These are phyloP conservation scores for Zingel zingel DNA, from an alignment of 2,113 vertebrate genomes.

Conservation along the genomic window DNA sequence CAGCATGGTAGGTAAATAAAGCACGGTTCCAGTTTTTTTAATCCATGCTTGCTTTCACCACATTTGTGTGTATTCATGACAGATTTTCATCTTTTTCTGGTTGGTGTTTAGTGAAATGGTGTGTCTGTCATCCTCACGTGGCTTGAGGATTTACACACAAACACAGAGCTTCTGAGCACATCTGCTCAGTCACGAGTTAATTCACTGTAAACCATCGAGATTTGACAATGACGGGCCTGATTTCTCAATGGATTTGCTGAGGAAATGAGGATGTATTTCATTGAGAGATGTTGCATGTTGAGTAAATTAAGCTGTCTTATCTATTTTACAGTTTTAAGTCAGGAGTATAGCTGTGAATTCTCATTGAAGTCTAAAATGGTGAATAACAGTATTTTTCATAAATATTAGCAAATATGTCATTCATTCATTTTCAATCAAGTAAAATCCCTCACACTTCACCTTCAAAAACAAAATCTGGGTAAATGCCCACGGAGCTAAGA, in stretches of 20 bases:
- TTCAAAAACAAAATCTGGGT: not conserved
- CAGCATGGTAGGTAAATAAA: not conserved
- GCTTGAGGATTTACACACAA: conserved; percentile 57
- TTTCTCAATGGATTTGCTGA: conserved; percentile 72
- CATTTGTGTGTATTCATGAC: conserved; percentile 16
- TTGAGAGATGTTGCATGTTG: conserved; percentile 24
- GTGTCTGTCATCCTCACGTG: conserved; percentile 28
- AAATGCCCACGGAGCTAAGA: conserved; percentile 8
- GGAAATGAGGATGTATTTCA: conserved; percentile 37
- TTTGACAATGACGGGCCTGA: conserved; percentile 63
- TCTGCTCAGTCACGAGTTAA: conserved; percentile 65
- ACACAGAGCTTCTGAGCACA: conserved; percentile 43
- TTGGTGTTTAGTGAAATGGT: conserved; percentile 1
- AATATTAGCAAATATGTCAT: not conserved
- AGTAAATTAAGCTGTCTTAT: conserved; percentile 45
- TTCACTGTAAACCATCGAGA: conserved; percentile 58
- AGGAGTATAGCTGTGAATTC: conserved; percentile 34
- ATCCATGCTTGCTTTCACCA: not conserved
- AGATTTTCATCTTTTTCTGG: conserved; percentile 3
- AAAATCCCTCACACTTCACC: not conserved
- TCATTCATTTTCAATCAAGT: not conserved
- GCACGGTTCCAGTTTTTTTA: not conserved
- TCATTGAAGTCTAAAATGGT: conserved; percentile 21
- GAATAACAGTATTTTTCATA: not conserved
- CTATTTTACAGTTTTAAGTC: conserved; percentile 9